phyloP scores from a whole-genome alignment of 2,888 invertebrate genomes.

The Polylopha cassiicola region DNA sequence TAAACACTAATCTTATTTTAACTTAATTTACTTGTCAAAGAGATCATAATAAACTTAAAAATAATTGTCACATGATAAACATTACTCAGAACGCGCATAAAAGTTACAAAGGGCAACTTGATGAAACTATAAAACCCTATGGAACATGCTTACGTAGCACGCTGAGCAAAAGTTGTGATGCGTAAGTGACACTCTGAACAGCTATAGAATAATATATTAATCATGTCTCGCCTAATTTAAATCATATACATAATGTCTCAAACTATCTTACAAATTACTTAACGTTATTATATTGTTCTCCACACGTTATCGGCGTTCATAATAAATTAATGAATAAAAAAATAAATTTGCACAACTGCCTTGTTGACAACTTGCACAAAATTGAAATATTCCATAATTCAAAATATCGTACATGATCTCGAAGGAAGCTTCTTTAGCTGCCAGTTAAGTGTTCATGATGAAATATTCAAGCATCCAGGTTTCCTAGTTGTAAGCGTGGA shows the following conservation, averaged over 20 bases:
- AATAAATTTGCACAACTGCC: constrained; percentile 60
- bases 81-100: constrained; percentile 37
- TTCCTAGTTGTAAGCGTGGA: constrained; percentile 9
- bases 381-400: constrained; percentile 32
- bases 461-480: too few species aligned
- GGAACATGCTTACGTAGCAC: constrained; percentile 18
- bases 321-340: constrained; percentile 68
- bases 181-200: constrained; percentile 41
- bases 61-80: constrained; percentile 65
- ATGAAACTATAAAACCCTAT: too few species aligned
- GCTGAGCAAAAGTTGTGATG: constrained; percentile 50
- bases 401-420: constrained; percentile 17
- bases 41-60: constrained; percentile 76
- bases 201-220: constrained; percentile 52
- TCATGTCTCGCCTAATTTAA: constrained; percentile 39
- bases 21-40: constrained; percentile 68
- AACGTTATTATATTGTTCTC: constrained; percentile 65
- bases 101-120: too few species aligned
- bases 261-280: constrained; percentile 71
- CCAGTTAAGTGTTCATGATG: too few species aligned
- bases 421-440: too few species aligned
- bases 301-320: constrained; percentile 44
- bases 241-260: constrained; percentile 57
- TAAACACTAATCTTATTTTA: constrained; percentile 52
- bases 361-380: constrained; percentile 34